A percentile compares a stretch with the other conserved stretches of the same genome.
Evolutionary conservation across 2,797 vertebrate genomes (phyloP).

Genomic region (Enteromius thamalakanensis): DNA sequence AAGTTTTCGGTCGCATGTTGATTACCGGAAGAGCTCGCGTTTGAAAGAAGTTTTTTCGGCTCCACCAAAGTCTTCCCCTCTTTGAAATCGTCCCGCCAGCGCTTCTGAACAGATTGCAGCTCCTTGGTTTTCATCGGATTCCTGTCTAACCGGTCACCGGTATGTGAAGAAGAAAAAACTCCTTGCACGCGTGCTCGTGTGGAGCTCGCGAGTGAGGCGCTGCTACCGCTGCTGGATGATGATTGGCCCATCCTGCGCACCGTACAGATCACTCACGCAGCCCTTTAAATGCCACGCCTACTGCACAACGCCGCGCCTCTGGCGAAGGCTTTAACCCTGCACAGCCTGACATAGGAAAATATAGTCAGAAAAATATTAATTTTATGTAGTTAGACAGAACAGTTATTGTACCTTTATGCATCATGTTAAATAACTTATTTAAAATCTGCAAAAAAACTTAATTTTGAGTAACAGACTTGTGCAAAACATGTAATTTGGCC

Average conservation of each 20-base stretch:
- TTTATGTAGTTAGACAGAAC: background rate
- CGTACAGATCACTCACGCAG: constrained; percentile 63
- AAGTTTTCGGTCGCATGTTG: constrained; percentile 22
- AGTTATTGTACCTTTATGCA: background rate
- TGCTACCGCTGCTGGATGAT: constrained; percentile 59
- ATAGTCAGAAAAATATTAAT: background rate
- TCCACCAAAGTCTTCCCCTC: constrained; percentile 53
- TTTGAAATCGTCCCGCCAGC: constrained; percentile 65
- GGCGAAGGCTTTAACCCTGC: background rate
- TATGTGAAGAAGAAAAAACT: constrained; percentile 51
- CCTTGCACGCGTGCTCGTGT: constrained; percentile 54
- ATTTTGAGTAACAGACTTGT: too few species aligned
- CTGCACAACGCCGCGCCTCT: background rate
- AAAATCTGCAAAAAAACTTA: background rate
- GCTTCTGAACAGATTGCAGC: constrained; percentile 68
- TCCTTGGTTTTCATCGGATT: constrained; percentile 75
- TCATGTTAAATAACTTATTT: background rate
- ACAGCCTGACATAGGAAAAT: background rate
- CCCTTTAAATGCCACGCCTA: constrained; percentile 53
- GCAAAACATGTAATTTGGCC: too few species aligned
- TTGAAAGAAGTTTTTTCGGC: constrained; percentile 66
- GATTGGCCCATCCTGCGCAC: constrained; percentile 78
- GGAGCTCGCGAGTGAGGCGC: constrained; percentile 36
- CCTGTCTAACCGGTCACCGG: constrained; percentile 57
- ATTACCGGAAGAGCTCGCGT: constrained; percentile 46